Percentiles rank a stretch among this genome's conserved stretches.
Evolutionary conservation across 2,113 vertebrate genomes (phyloP).

Genomic region (Azemiops feae): DNA sequence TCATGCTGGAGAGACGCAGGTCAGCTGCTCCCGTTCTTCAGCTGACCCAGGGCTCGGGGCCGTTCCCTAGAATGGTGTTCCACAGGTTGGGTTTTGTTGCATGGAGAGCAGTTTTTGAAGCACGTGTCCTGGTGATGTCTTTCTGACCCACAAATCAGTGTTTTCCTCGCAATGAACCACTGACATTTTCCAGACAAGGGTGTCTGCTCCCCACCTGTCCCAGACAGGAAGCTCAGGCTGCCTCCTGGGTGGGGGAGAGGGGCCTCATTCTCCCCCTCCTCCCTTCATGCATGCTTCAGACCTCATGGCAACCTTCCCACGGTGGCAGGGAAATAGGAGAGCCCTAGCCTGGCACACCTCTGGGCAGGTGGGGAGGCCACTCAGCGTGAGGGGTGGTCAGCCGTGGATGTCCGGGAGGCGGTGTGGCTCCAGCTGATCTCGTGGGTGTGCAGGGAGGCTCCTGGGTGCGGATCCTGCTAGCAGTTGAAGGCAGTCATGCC

Average conservation of each 20-base stretch:
- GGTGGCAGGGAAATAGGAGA: neutral
- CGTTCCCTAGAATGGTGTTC: neutral
- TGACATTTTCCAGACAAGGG: neutral
- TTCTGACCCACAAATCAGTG: neutral
- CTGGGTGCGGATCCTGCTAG: neutral
- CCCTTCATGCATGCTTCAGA: conserved; percentile 23
- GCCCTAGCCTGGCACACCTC: neutral
- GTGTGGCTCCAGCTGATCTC: neutral
- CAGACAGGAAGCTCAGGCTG: neutral
- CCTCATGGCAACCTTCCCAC: neutral
- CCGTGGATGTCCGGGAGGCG: neutral
- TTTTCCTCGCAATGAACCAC: neutral
- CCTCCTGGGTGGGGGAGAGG: neutral
- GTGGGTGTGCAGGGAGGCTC: neutral
- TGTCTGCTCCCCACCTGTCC: neutral
- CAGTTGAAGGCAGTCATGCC: neutral
- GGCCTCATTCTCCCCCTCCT: neutral
- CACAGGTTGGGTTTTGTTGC: neutral
- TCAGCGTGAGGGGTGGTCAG: neutral
- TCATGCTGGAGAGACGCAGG: neutral
- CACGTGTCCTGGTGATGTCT: too few species aligned
- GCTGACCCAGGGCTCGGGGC: too few species aligned
- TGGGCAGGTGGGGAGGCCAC: neutral
- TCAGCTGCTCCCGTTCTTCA: neutral
- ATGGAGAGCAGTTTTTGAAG: neutral